phyloP scores from a whole-genome alignment of 2,797 vertebrate genomes.

The Enteromius unitaeniatus region DNA sequence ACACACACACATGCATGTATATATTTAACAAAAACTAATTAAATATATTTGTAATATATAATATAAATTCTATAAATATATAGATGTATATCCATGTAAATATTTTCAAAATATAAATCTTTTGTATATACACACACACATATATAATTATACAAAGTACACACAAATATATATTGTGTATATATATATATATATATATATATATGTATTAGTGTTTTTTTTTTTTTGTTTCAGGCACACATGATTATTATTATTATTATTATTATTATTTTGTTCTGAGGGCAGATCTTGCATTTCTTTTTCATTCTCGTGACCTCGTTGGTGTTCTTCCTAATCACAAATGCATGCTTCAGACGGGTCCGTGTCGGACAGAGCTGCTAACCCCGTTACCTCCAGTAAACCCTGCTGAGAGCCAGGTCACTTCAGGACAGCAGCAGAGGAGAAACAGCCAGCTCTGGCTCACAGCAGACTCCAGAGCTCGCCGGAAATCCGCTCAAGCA shows the following conservation, averaged over 20 bases:
- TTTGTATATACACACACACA: no score
- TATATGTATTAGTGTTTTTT: background rate
- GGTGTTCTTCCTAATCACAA: background rate
- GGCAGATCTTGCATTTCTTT: constrained; percentile 1
- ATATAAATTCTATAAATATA: no score
- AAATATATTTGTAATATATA: no score
- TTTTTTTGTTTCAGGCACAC: background rate
- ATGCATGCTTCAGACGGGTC: constrained; percentile 33
- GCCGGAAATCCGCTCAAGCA: constrained; percentile 66
- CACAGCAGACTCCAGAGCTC: constrained; percentile 70
- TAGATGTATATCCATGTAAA: no score
- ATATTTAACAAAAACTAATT: no score
- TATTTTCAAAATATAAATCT: no score
- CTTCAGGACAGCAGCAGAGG: constrained; percentile 78
- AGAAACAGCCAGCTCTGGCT: constrained; percentile 75
- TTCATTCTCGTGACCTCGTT: background rate
- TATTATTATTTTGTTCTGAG: no score
- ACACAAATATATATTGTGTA: no score
- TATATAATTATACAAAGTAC: no score
- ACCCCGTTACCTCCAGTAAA: constrained; percentile 73
- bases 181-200: background rate
- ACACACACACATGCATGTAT: no score
- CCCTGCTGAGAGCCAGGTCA: constrained; percentile 73
- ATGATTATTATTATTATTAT: background rate
- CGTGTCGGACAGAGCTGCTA: constrained; percentile 3